phyloP scores from a whole-genome alignment of 1,140 invertebrate species.

The Zaprionus lachaisei region DNA sequence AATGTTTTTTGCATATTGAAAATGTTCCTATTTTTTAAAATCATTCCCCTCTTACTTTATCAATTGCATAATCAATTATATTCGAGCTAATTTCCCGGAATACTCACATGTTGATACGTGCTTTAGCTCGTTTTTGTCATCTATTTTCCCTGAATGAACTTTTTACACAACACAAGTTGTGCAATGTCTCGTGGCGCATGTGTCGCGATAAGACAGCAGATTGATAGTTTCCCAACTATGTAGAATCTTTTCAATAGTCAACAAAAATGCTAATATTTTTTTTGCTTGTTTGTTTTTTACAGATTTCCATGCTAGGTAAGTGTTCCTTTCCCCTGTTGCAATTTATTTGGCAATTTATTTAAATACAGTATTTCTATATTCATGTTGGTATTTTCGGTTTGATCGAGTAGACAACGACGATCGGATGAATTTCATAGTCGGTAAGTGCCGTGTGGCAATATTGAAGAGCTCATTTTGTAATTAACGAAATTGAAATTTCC shows the following conservation, averaged over 20 bases:
- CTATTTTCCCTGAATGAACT: conserved; percentile 56
- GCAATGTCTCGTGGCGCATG: conserved; percentile 42
- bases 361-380: conserved; percentile 3
- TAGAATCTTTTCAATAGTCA: background rate
- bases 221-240: conserved; percentile 12
- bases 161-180: conserved; percentile 59
- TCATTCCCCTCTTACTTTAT: background rate
- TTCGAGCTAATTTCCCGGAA: conserved; percentile 5
- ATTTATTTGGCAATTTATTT: background rate
- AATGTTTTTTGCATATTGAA: too few relatives aligned
- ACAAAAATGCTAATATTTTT: conserved; percentile 11
- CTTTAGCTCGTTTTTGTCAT: background rate
- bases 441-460: conserved; percentile 69
- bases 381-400: background rate
- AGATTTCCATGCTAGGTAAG: conserved; percentile 70
- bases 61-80: background rate
- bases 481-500: conserved; percentile 56
- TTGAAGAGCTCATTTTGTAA: conserved; percentile 55
- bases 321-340: background rate
- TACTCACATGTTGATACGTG: conserved; percentile 2
- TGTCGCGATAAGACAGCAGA: conserved; percentile 20
- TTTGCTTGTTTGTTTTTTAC: conserved; percentile 23
- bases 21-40: too few relatives aligned
- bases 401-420: conserved; percentile 45
- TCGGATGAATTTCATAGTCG: conserved; percentile 56